Percentiles rank a stretch among this genome's conserved stretches.
Conservation (phyloP, 2,888 invertebrate genomes). For the Siphlonurus alternatus region DNA sequence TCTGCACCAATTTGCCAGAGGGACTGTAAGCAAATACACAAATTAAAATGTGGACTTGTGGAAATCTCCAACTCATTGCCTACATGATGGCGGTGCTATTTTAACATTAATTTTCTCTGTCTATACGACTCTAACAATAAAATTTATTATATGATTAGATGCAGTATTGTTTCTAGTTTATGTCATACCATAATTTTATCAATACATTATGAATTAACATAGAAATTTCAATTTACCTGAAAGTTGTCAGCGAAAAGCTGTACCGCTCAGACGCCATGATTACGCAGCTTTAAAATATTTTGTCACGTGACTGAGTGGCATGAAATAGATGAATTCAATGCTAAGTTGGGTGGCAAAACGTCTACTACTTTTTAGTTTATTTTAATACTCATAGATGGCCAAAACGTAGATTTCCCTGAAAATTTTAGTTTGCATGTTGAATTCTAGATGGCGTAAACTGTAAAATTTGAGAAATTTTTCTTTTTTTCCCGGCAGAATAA, state of each 20-base stretch:
- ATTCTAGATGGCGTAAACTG: too few relatives aligned
- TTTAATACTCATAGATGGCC: too few relatives aligned
- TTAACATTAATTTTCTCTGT: neutral
- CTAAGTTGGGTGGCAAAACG: too few relatives aligned
- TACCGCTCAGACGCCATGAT: constrained; percentile 91
- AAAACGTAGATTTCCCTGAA: too few relatives aligned
- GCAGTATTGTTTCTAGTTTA: neutral
- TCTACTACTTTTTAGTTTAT: too few relatives aligned
- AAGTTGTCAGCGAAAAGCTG: constrained; percentile 87
- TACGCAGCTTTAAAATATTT: constrained; percentile 22
- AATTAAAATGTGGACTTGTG: constrained; percentile 7
- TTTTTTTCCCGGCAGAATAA: too few relatives aligned
- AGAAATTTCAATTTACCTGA: constrained; percentile 37
- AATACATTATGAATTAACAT: constrained; percentile 12
- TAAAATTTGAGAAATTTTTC: too few relatives aligned
- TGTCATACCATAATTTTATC: constrained; percentile 39
- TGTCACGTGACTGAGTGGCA: neutral
- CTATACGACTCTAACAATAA: neutral
- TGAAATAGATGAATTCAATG: too few relatives aligned
- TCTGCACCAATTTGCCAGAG: constrained; percentile 97
- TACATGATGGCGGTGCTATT: neutral
- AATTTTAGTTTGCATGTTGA: too few relatives aligned
- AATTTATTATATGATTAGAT: neutral
- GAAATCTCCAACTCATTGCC: neutral
- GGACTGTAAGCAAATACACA: constrained; percentile 58